Percentiles rank a stretch among this genome's conserved stretches.
Conservation (phyloP, 1,140 invertebrate species). For the Triops cancriformis region DNA sequence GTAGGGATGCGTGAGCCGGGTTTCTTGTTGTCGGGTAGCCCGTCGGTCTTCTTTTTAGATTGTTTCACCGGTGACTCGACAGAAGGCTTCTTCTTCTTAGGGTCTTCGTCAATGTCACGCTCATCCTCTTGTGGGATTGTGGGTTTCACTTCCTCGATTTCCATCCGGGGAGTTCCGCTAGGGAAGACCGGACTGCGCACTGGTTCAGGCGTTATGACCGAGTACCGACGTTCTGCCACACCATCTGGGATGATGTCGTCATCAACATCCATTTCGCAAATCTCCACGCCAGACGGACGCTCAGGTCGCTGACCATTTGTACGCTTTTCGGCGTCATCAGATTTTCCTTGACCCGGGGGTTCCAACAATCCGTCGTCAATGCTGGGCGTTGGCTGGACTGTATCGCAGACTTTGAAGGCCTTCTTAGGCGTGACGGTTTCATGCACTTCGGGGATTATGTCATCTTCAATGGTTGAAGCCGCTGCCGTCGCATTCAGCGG, state of each 20-base stretch:
- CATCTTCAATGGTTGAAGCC: not conserved
- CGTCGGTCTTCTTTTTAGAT: not conserved
- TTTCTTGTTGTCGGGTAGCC: not conserved
- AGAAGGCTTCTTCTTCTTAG: not conserved
- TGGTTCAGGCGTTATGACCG: constrained; percentile 16
- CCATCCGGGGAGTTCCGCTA: not conserved
- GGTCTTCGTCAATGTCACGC: not conserved
- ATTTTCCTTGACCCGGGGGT: not conserved
- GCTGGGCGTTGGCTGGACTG: not conserved
- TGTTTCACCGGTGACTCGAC: not conserved
- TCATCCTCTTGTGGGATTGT: not conserved
- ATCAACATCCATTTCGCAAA: constrained; percentile 6
- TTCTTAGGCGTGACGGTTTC: not conserved
- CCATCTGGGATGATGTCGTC: not conserved
- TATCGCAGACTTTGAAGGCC: not conserved
- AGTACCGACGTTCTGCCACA: not conserved
- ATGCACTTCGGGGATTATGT: not conserved
- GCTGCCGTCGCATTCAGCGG: not conserved
- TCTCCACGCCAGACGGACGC: not conserved
- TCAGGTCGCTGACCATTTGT: not conserved
- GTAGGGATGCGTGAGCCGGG: constrained; percentile 1
- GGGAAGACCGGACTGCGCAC: not conserved
- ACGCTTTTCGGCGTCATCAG: not conserved
- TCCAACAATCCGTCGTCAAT: not conserved
- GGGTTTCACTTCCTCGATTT: constrained; percentile 17